Percentiles rank a stretch among this genome's conserved stretches.
Conservation (phyloP, 2,797 vertebrate species). For the Aythya fuligula region DNA sequence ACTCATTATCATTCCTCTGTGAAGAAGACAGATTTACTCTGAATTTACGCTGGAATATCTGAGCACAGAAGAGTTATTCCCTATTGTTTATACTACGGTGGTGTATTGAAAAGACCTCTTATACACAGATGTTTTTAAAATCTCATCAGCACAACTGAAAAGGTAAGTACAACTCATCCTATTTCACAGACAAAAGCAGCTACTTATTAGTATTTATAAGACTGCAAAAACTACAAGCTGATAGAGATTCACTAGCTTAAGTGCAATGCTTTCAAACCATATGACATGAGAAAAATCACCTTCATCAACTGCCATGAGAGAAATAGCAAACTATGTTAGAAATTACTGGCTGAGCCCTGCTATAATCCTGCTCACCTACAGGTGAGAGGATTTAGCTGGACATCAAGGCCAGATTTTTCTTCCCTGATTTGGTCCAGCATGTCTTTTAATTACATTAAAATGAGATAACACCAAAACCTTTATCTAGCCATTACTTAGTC, state of each 20-base stretch:
- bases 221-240: neutral
- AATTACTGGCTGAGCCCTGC: accelerated
- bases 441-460: neutral
- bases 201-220: neutral
- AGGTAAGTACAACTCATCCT: neutral
- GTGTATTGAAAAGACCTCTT: neutral
- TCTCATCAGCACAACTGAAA: neutral
- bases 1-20: accelerated
- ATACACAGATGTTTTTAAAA: neutral
- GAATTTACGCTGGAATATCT: neutral
- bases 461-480: neutral
- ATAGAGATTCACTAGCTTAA: neutral
- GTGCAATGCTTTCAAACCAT: neutral
- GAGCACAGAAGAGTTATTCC: neutral
- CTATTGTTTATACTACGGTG: too few relatives aligned
- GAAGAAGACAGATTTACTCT: neutral
- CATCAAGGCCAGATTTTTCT: neutral
- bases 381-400: neutral
- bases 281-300: neutral
- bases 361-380: too few relatives aligned
- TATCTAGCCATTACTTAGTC: neutral
- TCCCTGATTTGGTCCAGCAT: neutral
- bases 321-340: neutral
- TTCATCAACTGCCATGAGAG: neutral
- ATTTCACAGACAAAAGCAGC: neutral